phyloP scores from a whole-genome alignment of 2,113 vertebrate species.

The Manacus vitellinus region DNA sequence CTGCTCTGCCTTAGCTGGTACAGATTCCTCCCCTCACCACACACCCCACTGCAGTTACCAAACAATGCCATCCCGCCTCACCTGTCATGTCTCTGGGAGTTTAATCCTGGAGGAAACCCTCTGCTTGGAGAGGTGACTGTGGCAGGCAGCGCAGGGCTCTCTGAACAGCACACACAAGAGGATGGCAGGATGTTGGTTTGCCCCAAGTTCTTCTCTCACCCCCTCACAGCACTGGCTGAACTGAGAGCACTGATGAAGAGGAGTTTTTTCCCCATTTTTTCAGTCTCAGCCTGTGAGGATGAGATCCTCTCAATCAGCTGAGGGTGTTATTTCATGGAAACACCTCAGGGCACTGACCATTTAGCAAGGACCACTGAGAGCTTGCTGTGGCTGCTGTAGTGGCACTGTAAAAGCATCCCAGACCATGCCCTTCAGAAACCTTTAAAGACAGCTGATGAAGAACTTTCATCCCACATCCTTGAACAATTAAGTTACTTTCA shows the following conservation, averaged over 20 bases:
- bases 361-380: background rate
- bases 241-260: background rate
- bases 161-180: background rate
- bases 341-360: background rate
- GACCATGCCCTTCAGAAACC: background rate
- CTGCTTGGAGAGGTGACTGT: background rate
- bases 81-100: fast-evolving
- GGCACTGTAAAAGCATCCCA: background rate
- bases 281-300: background rate
- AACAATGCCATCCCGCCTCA: fast-evolving
- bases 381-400: background rate
- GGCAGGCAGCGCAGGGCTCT: background rate
- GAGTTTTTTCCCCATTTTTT: background rate
- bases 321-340: background rate
- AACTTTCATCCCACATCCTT: background rate
- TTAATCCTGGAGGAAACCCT: background rate
- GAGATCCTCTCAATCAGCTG: background rate
- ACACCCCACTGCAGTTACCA: background rate
- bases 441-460: background rate
- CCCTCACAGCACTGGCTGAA: background rate
- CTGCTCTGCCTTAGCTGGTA: background rate
- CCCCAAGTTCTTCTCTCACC: background rate
- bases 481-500: background rate
- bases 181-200: background rate
- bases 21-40: background rate